phyloP scores from a whole-genome alignment of 2,797 vertebrate species.

The Pygocentrus nattereri region DNA sequence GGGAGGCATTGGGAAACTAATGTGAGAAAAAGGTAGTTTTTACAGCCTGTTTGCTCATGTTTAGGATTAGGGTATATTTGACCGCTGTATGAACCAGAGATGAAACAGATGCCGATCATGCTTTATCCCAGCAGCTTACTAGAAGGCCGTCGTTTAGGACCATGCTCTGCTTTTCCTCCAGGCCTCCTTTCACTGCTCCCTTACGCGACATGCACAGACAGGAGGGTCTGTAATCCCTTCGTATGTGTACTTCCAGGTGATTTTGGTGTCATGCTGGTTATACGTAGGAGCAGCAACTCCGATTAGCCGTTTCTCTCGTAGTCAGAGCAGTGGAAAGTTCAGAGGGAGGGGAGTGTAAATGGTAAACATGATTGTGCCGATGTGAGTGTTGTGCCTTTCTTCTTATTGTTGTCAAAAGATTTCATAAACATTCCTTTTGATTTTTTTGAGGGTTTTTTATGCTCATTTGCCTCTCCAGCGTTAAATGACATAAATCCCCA shows the following conservation, averaged over 20 bases:
- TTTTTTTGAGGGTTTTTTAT: too few relatives aligned
- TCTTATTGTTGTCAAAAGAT: neutral
- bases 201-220: too few relatives aligned
- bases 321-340: neutral
- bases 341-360: neutral
- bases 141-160: neutral
- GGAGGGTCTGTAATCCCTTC: too few relatives aligned
- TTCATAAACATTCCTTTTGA: too few relatives aligned
- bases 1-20: too few relatives aligned
- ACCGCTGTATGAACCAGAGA: neutral
- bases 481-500: too few relatives aligned
- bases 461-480: too few relatives aligned
- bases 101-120: constrained; percentile 1
- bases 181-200: neutral
- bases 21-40: too few relatives aligned
- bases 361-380: neutral
- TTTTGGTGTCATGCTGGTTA: too few relatives aligned
- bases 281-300: neutral
- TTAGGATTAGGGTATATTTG: too few relatives aligned
- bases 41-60: too few relatives aligned
- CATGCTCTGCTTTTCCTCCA: neutral
- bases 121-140: neutral
- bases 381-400: neutral
- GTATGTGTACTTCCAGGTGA: too few relatives aligned
- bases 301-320: neutral